Conservation (phyloP, 2,113 vertebrate genomes). For the Gavia stellata region DNA sequence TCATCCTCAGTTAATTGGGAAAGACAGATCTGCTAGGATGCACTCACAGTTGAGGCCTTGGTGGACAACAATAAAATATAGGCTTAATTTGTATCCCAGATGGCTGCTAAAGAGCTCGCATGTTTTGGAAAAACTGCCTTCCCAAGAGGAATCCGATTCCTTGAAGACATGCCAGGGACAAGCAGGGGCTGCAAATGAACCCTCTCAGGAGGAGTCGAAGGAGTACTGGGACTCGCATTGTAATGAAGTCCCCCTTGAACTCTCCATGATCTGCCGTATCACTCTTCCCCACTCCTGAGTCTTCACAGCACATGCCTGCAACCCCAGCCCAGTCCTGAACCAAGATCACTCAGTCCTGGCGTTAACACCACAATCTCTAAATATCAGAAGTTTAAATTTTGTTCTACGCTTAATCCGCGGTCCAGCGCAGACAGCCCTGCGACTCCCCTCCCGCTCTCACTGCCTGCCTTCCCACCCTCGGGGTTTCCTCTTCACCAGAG, state of each 20-base stretch:
- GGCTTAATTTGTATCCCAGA: neutral
- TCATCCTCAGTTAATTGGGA: neutral
- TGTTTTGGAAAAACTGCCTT: neutral
- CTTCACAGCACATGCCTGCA: neutral
- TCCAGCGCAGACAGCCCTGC: neutral
- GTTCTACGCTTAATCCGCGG: neutral
- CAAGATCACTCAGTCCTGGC: neutral
- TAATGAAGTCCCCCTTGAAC: fast-evolving
- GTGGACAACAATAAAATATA: neutral
- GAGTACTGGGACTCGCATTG: neutral
- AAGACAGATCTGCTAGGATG: neutral
- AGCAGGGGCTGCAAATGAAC: neutral
- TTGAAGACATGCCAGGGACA: neutral
- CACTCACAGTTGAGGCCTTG: neutral
- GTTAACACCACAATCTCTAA: neutral
- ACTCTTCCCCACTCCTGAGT: neutral
- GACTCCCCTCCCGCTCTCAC: neutral
- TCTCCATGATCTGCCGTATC: fast-evolving
- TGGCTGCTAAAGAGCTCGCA: neutral
- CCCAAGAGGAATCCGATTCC: neutral
- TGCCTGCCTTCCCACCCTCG: neutral
- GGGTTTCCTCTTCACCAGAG: neutral
- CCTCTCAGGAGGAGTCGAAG: neutral
- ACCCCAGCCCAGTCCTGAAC: neutral
- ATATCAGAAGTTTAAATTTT: neutral